Evolutionary conservation across 2,888 invertebrate genomes (phyloP), one percentile per base, ranked within the genome.

Genomic region (Ypsolopha sequella): DNA sequence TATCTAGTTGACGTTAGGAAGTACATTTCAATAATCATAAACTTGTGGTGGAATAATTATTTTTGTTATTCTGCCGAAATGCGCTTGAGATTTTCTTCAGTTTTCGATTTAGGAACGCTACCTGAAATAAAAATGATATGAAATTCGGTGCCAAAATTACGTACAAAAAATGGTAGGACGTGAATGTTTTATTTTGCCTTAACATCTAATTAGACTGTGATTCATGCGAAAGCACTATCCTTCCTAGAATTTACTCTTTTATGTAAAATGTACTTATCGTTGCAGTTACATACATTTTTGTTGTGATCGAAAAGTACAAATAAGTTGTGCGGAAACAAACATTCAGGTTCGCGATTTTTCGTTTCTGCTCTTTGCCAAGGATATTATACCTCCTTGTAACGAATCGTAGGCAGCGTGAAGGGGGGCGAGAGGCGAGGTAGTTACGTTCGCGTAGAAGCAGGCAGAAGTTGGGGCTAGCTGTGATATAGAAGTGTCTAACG

Each of bases 261-360:
- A 24, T 24, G 24, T 43, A 43, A 38, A 4, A 43, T 43, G 43
- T 43, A 43, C 43, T 43, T 43, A 43, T 24, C 13, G 43, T 43
- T 43, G n/a, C 24, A 43, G 14, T 24, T 24, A 24, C 24, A 24
- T 35, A n/a, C 46, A 24, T 33, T 50, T 34, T 50, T 41, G 45
- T 36, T 51, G 51, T 51, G 51, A 51, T 51, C 36, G 9, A 45
- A 51, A 51, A 84, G 82, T 81, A 82, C 82, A 84, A 84, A 81
- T 62, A 58, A 65, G 68, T 68, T 63, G 73, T 70, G 68, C 64
- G 63, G 66, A 65, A 67, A 65, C 56, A 55, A 4, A 24, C 2
- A 24, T 24, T 24, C 24, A 24, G 24, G 13, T 38, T 38, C 10
- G n/a, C 36, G 11, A 52, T 46, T 56, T 55, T 48, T 51, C 45